Evolutionary conservation across 2,113 vertebrate genomes (phyloP).

Genomic region (Centrocercus urophasianus): DNA sequence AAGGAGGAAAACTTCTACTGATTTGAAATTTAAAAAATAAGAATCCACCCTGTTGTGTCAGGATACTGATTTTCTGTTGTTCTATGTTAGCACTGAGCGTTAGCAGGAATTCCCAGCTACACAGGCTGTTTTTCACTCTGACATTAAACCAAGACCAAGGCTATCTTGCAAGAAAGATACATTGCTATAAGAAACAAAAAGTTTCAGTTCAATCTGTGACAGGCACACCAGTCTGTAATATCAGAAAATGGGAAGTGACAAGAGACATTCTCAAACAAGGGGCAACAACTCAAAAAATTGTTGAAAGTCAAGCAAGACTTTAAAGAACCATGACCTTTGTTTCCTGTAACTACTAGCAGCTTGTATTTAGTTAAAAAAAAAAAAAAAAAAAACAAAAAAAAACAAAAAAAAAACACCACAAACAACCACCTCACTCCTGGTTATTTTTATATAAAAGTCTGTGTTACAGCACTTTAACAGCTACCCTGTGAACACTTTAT

Average conservation of each 20-base stretch:
- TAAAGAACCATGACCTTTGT: neutral
- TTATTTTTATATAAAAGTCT: neutral
- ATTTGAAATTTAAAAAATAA: neutral
- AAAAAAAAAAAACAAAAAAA: neutral
- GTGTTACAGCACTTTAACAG: neutral
- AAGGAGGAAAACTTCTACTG: neutral
- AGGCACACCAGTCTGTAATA: neutral
- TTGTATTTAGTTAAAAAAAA: neutral
- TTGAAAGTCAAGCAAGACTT: neutral
- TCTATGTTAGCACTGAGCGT: neutral
- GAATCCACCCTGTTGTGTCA: neutral
- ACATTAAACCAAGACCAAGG: neutral
- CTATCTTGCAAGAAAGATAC: neutral
- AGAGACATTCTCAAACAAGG: neutral
- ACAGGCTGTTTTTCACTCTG: neutral
- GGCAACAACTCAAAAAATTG: neutral
- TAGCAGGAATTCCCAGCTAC: neutral
- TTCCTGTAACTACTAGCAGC: neutral
- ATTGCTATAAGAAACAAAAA: neutral
- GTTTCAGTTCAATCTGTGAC: neutral
- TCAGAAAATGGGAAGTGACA: neutral
- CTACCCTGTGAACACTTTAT: neutral
- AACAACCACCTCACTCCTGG: no score
- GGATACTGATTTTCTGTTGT: neutral
- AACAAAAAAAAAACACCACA: neutral